phyloP scores from a whole-genome alignment of 1,140 invertebrate genomes.

The Scaptomyza pallida region DNA sequence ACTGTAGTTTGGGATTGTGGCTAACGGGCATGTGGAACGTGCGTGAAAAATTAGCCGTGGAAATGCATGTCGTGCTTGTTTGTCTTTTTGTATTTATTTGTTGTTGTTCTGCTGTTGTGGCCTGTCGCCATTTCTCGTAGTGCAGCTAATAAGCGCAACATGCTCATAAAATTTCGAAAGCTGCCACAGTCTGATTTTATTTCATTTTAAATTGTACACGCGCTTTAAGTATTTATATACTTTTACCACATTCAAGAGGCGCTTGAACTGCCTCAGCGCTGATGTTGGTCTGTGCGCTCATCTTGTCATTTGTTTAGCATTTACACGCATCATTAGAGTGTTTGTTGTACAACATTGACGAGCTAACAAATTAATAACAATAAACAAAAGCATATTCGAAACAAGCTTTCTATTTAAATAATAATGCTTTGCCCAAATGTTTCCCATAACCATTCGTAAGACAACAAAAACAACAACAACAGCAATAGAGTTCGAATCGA shows the following conservation, averaged over 20 bases:
- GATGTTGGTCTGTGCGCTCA: not conserved
- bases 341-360: conserved; percentile 60
- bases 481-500: conserved; percentile 12
- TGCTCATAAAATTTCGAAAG: conserved; percentile 81
- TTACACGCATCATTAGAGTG: conserved; percentile 74
- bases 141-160: conserved; percentile 76
- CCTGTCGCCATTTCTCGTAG: conserved; percentile 76
- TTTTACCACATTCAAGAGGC: not conserved
- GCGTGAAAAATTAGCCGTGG: conserved; percentile 80
- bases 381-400: conserved; percentile 40
- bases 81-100: conserved; percentile 35
- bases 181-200: conserved; percentile 72
- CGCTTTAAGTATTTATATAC: conserved; percentile 56
- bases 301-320: conserved; percentile 61
- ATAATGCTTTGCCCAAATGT: conserved; percentile 46
- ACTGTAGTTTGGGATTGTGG: conserved; percentile 12
- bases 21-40: conserved; percentile 41
- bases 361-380: conserved; percentile 77
- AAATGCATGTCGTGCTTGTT: conserved; percentile 70
- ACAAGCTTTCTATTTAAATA: conserved; percentile 73
- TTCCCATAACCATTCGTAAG: conserved; percentile 49
- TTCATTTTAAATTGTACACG: conserved; percentile 78
- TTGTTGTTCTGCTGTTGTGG: conserved; percentile 69
- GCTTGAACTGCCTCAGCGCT: not conserved
- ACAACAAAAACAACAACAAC: conserved; percentile 25